Evolutionary conservation across 2,113 vertebrate genomes (phyloP).

Genomic region (Myxocyprinus asiaticus): DNA sequence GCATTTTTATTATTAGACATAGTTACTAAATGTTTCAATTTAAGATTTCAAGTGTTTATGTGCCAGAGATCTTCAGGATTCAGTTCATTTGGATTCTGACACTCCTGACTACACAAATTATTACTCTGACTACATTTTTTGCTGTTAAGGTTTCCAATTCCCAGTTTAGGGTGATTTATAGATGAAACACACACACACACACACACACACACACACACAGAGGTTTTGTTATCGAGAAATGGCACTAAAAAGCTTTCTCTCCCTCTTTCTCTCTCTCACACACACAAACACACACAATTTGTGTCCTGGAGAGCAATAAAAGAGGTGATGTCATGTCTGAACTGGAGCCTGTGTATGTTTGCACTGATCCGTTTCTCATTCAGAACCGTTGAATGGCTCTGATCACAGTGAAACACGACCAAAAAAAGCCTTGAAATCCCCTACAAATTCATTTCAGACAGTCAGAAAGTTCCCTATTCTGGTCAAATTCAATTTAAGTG

Average conservation of each 20-base stretch:
- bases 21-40: neutral
- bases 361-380: constrained; percentile 66
- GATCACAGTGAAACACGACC: constrained; percentile 48
- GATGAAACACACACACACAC: constrained; percentile 14
- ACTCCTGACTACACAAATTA: neutral
- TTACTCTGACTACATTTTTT: constrained; percentile 4
- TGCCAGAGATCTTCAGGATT: neutral
- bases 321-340: constrained; percentile 75
- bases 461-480: neutral
- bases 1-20: neutral
- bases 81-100: neutral
- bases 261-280: neutral
- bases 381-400: constrained; percentile 61
- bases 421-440: constrained; percentile 30
- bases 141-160: neutral
- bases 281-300: constrained; percentile 32
- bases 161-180: constrained; percentile 27
- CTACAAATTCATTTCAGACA: constrained; percentile 20
- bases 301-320: constrained; percentile 63
- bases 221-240: constrained; percentile 58
- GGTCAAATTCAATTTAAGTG: constrained; percentile 37
- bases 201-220: neutral
- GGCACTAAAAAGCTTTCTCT: constrained; percentile 47
- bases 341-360: constrained; percentile 60
- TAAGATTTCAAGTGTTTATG: neutral